These are phyloP conservation scores for Empis livida DNA, from an alignment of 2,888 invertebrate genomes.

Conservation along the genomic window DNA sequence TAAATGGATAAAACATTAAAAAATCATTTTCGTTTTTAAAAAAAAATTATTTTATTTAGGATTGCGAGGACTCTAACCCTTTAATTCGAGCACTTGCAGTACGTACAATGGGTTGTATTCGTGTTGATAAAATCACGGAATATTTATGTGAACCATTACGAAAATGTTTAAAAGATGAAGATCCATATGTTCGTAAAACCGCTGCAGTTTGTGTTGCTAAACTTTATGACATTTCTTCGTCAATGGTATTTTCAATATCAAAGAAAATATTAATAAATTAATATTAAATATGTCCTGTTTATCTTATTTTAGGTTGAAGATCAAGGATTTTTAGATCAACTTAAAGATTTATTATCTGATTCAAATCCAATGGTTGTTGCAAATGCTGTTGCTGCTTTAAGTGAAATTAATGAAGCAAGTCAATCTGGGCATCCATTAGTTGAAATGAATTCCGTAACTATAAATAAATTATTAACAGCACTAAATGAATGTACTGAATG, in stretches of 20 bases:
- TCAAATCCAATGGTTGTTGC: conserved; percentile 99
- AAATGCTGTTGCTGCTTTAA: conserved; percentile 95
- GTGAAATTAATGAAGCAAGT: conserved; percentile 96
- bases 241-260: conserved; percentile 40
- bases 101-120: conserved; percentile 98
- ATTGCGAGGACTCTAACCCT: conserved; percentile 99
- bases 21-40: not conserved
- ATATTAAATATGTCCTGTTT: not conserved
- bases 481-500: conserved; percentile 99
- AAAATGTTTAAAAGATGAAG: conserved; percentile 89
- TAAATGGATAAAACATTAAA: not conserved
- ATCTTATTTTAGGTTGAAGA: conserved; percentile 25
- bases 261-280: not conserved
- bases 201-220: conserved; percentile 99
- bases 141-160: conserved; percentile 96
- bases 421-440: conserved; percentile 89
- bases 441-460: conserved; percentile 91
- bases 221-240: conserved; percentile 86
- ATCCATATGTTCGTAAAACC: conserved; percentile 95
- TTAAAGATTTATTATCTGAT: conserved; percentile 93
- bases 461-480: conserved; percentile 95
- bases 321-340: conserved; percentile 92
- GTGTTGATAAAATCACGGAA: conserved; percentile 99
- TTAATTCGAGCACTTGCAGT: conserved; percentile 96
- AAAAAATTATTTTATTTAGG: conserved; percentile 42